Conservation (phyloP, 2,888 invertebrate genomes). For the Agrochola lychnidis region DNA sequence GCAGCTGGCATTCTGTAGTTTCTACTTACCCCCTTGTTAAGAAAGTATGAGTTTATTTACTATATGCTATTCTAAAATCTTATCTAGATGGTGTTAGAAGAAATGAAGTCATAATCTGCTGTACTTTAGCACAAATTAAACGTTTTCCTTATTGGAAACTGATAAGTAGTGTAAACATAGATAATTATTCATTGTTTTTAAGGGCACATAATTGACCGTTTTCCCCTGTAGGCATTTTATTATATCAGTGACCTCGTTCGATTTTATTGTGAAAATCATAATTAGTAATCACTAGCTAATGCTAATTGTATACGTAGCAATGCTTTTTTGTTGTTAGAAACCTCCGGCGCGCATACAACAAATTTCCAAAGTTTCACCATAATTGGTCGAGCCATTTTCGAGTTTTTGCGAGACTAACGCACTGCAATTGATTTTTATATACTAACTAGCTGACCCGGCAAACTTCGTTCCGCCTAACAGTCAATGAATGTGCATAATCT, state of each 20-base stretch:
- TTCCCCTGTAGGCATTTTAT: not conserved
- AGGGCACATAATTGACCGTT: slow-evolving; percentile 1
- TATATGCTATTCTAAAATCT: not conserved
- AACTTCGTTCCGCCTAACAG: too few species aligned
- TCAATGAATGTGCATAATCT: too few species aligned
- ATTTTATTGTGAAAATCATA: not conserved
- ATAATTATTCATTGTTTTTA: slow-evolving; percentile 34
- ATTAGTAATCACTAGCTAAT: not conserved
- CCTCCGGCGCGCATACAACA: too few species aligned
- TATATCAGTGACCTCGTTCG: not conserved
- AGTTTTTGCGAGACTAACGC: too few species aligned
- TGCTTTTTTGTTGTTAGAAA: too few species aligned
- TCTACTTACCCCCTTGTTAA: not conserved
- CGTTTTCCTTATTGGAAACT: slow-evolving; percentile 7
- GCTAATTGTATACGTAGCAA: too few species aligned
- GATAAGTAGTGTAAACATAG: slow-evolving; percentile 28
- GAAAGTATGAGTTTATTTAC: too few species aligned
- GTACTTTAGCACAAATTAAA: not conserved
- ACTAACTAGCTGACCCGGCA: too few species aligned
- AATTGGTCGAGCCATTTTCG: too few species aligned
- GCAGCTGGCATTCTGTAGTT: not conserved
- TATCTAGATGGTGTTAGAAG: not conserved
- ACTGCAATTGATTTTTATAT: too few species aligned
- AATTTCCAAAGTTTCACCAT: too few species aligned
- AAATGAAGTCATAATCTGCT: not conserved